phyloP scores from a whole-genome alignment of 2,797 vertebrate species.

The Rhinella marina region DNA sequence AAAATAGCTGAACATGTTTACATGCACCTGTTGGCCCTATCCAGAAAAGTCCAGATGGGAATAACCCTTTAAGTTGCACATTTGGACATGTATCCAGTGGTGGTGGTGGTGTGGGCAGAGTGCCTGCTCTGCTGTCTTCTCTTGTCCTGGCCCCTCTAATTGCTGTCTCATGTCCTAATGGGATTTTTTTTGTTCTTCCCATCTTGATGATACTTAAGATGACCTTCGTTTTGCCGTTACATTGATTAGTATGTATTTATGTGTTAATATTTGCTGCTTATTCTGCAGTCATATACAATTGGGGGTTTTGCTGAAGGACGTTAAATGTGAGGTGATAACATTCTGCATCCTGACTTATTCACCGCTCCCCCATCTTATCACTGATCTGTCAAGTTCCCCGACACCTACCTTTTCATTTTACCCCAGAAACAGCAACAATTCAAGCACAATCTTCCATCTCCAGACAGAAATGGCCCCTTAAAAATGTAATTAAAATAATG shows the following conservation, averaged over 20 bases:
- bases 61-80: too few relatives aligned
- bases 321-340: conserved; percentile 78
- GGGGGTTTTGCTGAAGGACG: conserved; percentile 79
- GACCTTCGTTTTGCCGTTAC: conserved; percentile 29
- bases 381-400: conserved; percentile 69
- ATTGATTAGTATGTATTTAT: neutral
- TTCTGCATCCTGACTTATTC: conserved; percentile 68
- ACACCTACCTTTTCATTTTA: conserved; percentile 70
- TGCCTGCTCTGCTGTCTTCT: neutral
- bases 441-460: conserved; percentile 12
- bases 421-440: conserved; percentile 66
- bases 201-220: neutral
- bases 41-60: too few relatives aligned
- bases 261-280: neutral
- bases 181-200: neutral
- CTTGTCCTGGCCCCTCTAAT: conserved; percentile 1
- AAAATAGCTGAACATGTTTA: too few relatives aligned
- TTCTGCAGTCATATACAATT: conserved; percentile 67
- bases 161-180: neutral
- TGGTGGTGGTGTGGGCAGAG: neutral
- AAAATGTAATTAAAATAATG: neutral
- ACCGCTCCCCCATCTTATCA: conserved; percentile 73
- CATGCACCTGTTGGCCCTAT: too few relatives aligned
- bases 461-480: conserved; percentile 37
- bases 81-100: too few relatives aligned